phyloP scores from a whole-genome alignment of 1,140 invertebrate species.

The Ips nitidus region DNA sequence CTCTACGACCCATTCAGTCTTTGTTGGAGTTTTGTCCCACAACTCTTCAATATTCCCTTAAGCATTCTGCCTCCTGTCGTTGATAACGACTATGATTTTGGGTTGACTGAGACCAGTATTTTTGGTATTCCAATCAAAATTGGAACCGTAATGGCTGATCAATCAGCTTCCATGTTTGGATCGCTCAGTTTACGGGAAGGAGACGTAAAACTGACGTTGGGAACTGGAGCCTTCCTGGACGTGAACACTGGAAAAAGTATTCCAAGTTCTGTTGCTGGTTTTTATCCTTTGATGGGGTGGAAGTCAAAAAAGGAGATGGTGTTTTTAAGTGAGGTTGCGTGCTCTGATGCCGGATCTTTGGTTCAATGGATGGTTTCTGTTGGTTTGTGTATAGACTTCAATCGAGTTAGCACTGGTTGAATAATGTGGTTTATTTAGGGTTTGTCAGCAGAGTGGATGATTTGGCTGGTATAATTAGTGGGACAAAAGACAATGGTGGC shows the following conservation, averaged over 20 bases:
- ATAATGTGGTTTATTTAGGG: conserved; percentile 54
- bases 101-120: conserved; percentile 61
- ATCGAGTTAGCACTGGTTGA: not conserved
- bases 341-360: conserved; percentile 84
- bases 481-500: conserved; percentile 73
- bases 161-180: conserved; percentile 89
- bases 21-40: conserved; percentile 76
- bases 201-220: conserved; percentile 90
- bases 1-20: conserved; percentile 91
- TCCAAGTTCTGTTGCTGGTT: conserved; percentile 74
- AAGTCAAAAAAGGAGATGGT: conserved; percentile 60
- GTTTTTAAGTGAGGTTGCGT: conserved; percentile 82
- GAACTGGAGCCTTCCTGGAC: conserved; percentile 92
- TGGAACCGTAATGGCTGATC: conserved; percentile 72
- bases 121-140: conserved; percentile 81
- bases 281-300: conserved; percentile 93
- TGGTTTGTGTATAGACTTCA: conserved; percentile 56
- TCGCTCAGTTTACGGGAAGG: conserved; percentile 80
- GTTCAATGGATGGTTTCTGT: conserved; percentile 82
- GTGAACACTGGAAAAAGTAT: conserved; percentile 79
- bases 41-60: conserved; percentile 70
- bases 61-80: conserved; percentile 79
- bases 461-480: conserved; percentile 68
- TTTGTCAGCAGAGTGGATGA: conserved; percentile 70
- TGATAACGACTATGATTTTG: conserved; percentile 76